Evolutionary conservation across 2,888 invertebrate species (phyloP).

Genomic region (Clanis bilineata): DNA sequence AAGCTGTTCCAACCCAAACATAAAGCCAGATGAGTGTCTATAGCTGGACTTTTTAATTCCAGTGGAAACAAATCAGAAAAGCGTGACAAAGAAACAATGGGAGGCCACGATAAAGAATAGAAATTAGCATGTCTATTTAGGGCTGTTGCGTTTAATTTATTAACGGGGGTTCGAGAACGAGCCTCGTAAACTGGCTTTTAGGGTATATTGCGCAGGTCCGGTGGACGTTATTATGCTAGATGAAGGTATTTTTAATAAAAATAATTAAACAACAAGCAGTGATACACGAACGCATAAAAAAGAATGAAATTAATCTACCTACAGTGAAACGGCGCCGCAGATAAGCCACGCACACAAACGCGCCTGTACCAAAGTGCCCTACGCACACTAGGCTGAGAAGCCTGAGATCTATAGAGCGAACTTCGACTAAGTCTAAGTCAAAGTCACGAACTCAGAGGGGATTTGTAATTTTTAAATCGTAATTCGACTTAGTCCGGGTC

Average conservation of each 20-base stretch:
- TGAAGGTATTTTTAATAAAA: background rate
- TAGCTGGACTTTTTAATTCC: background rate
- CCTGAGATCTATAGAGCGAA: no score
- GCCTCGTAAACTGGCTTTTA: constrained; percentile 42
- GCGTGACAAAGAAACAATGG: constrained; percentile 27
- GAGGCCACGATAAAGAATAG: constrained; percentile 39
- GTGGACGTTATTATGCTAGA: background rate
- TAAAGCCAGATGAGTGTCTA: background rate
- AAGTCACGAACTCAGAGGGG: no score
- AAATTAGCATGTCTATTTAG: constrained; percentile 61
- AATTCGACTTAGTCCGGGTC: no score
- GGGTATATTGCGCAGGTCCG: constrained; percentile 32
- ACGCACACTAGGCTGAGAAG: no score
- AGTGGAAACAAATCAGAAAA: constrained; percentile 23
- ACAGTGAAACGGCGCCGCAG: no score
- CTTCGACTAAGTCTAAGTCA: no score
- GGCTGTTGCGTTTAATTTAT: constrained; percentile 57
- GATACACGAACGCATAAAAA: no score
- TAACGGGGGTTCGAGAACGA: constrained; percentile 27
- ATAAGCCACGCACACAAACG: no score
- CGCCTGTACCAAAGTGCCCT: no score
- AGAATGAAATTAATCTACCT: no score
- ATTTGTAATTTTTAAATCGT: no score
- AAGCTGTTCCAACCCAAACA: background rate
- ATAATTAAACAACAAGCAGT: no score